Base-by-base conservation (phyloP, 2,113 vertebrate species). In the Ellobius talpinus region DNA sequence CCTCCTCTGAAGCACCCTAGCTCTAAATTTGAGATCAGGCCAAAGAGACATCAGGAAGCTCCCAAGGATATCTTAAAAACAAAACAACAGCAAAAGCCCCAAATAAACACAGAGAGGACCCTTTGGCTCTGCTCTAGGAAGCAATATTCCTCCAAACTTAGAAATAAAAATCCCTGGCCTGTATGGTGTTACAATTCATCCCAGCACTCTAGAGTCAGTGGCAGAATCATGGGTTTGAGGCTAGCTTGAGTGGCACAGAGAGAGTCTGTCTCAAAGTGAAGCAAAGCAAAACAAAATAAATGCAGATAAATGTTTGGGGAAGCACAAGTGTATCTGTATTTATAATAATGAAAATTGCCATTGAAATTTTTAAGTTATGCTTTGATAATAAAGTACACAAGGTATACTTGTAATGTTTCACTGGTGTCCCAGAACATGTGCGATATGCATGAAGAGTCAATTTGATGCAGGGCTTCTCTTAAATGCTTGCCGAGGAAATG, bases 271-370 rank as follows among this genome's bases (percentile, higher is more conserved):
- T 89, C 68, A 87, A 93, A 77, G 24, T 6, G 39, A 87, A 68
- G 33, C 39, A 65, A 45, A 17, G 29, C 31, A 52, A 81, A 47
- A 13, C 31, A 21, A 68, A 68, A 47, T 24, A 72, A 39, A 73
- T 6, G 68, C 73, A 31, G 16, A 29, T 31, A 89, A 89, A 31
- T 0, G 1, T 3, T 88, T 58, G 50, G 72, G 47, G 92, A 93
- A 72, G 90, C 85, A 73, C 93, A 98, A 94, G 0, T 0, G 85
- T 85, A n/a, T 73, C 94, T 78, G 31, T 94, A 42, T 81, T 90
- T 95, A 97, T 96, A 96, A 95, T 96, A 97, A 97, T 70, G 70
- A 92, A 97, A 97, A 95, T 97, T n/a, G 79, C 87, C 96, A 97
- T 98, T 94, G 96, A 97, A 31, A 96, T 95, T 92, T 93, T 97